These are phyloP conservation scores for Tangara arthus DNA, from an alignment of 2,797 vertebrate species.

Conservation along the genomic window DNA sequence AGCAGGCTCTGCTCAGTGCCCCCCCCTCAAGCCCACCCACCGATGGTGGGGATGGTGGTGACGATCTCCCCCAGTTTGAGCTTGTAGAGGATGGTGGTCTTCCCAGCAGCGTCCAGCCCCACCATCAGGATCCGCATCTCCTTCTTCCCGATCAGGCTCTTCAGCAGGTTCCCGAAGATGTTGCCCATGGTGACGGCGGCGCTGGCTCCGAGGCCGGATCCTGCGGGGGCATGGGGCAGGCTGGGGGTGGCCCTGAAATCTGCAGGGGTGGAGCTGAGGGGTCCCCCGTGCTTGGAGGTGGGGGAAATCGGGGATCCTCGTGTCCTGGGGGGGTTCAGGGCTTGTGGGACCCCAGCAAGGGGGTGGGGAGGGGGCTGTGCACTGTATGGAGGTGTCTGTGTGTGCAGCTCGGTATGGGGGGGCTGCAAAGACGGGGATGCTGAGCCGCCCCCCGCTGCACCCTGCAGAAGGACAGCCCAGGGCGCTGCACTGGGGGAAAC, in stretches of 20 bases:
- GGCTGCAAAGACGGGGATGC: too few relatives aligned
- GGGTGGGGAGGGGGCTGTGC: not conserved
- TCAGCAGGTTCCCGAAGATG: constrained; percentile 92
- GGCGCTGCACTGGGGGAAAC: not conserved
- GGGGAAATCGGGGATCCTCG: not conserved
- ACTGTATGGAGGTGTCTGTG: not conserved
- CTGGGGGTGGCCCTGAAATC: not conserved
- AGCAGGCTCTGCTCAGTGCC: accelerated
- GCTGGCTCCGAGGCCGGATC: constrained; percentile 37
- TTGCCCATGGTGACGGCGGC: constrained; percentile 86
- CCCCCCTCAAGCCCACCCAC: constrained; percentile 63
- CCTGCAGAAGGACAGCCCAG: not conserved
- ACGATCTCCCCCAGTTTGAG: constrained; percentile 96
- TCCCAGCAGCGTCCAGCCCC: constrained; percentile 93
- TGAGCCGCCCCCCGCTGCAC: not conserved
- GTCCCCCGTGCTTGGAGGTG: not conserved
- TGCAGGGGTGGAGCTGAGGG: not conserved
- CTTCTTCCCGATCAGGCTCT: constrained; percentile 96
- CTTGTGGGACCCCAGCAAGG: not conserved
- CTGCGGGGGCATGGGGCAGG: constrained; percentile 25
- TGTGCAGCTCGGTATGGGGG: not conserved
- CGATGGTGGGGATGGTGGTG: constrained; percentile 96
- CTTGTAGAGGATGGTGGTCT: constrained; percentile 98
- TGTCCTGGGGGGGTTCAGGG: not conserved
- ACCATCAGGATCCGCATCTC: constrained; percentile 99